Conservation (phyloP, 2,113 vertebrate genomes). For the Rattus rattus region DNA sequence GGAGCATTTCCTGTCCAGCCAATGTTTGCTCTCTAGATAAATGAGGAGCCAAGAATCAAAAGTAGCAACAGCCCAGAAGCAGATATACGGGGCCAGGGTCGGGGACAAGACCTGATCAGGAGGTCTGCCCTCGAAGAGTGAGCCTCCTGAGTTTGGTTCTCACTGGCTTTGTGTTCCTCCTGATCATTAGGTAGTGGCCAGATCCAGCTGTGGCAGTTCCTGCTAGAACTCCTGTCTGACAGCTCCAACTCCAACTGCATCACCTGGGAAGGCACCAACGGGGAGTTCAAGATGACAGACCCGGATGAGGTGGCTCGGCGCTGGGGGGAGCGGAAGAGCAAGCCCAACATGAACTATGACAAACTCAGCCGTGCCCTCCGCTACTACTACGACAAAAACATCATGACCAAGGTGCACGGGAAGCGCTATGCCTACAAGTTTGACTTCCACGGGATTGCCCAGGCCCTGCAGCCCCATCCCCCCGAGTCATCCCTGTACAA, state of each 20-base stretch:
- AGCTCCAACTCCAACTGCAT: slow-evolving; percentile 94
- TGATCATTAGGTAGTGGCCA: slow-evolving; percentile 89
- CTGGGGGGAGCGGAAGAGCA: slow-evolving; percentile 93
- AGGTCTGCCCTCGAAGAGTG: rapidly evolving
- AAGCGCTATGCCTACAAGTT: slow-evolving; percentile 95
- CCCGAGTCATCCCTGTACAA: slow-evolving; percentile 93
- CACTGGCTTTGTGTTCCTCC: background rate
- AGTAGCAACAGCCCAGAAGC: background rate
- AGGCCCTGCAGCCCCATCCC: slow-evolving; percentile 93
- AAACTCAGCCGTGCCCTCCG: slow-evolving; percentile 94
- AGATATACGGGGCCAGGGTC: rapidly evolving
- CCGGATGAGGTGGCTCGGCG: slow-evolving; percentile 93
- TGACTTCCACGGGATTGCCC: slow-evolving; percentile 95
- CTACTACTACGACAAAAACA: slow-evolving; percentile 96
- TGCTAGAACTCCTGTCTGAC: slow-evolving; percentile 93
- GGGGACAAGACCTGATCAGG: background rate
- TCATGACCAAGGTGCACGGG: slow-evolving; percentile 96
- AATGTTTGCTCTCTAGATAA: background rate
- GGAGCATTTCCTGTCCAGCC: background rate
- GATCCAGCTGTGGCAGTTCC: slow-evolving; percentile 95
- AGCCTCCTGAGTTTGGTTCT: background rate
- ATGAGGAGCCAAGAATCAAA: background rate
- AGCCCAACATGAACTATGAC: slow-evolving; percentile 96
- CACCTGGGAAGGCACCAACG: slow-evolving; percentile 94
- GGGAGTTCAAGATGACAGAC: slow-evolving; percentile 95